Evolutionary conservation across 2,113 vertebrate genomes (phyloP), one percentile per base, ranked within the genome.

Genomic region (Rhizomys pruinosus): DNA sequence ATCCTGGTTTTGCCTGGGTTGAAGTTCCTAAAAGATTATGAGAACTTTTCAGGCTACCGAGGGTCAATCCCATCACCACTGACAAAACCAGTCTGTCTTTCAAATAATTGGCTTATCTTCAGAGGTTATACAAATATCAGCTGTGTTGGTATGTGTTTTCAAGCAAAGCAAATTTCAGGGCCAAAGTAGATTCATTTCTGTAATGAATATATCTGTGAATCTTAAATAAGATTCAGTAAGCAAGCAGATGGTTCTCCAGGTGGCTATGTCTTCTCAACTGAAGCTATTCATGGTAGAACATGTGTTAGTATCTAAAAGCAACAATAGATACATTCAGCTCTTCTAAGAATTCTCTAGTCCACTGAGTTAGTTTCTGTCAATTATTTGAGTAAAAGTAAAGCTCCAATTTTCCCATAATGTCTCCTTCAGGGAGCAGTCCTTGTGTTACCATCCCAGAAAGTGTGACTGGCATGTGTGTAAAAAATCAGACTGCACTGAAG

Each of bases 201-300:
- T 85, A 94, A 88, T 81, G 79, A 94, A 87, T 91, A 52, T 95
- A 66, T 95, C 87, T 85, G 89, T 93, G 81, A 93, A 76, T 92
- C 52, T 96, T 95, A 93, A 97, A 87, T 95, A 95, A 90, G 90
- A 90, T 92, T 92, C 90, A 93, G 74, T 59, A 87, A 88, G 95
- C 81, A 90, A 84, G 74, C 95, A 97, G 96, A 96, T 96, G 96
- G 93, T 52, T 82, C 73, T 96, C 90, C 95, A 96, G 90, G 95
- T 95, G 94, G 92, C 44, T 71, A 59, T 96, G 47, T 79, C 87
- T 85, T 84, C 22, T 71, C 68, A 77, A 87, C 44, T 57, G 79
- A 87, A 87, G 52, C 73, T 82, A 11, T 63, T 93, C 47, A 39
- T 77, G 73, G 86, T 79, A 59, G n/a, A 95, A 55, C 91, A 57